phyloP scores from a whole-genome alignment of 2,797 vertebrate species.

The Neopelma chrysocephalum region DNA sequence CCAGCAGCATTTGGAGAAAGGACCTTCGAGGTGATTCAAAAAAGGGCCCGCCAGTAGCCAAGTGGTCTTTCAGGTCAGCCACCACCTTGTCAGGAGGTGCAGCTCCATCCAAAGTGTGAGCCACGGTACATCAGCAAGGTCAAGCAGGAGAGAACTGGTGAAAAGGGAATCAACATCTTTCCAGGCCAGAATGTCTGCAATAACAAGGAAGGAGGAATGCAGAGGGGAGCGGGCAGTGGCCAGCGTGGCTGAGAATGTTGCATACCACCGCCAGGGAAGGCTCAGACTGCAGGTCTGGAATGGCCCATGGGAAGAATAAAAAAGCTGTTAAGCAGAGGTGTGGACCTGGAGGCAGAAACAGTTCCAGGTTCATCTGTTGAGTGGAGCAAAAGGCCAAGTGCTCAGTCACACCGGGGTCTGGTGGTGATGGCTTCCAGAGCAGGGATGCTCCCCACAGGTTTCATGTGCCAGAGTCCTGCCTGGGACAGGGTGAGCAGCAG shows the following conservation, averaged over 20 bases:
- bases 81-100: not conserved
- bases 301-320: conserved; percentile 44
- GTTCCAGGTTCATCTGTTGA: not conserved
- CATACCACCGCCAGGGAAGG: not conserved
- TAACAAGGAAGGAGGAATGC: conserved; percentile 5
- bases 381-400: not conserved
- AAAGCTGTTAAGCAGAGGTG: conserved; percentile 35
- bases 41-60: not conserved
- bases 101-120: not conserved
- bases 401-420: not conserved
- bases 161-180: not conserved
- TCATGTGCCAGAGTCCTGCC: not conserved
- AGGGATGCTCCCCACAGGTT: not conserved
- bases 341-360: conserved; percentile 37
- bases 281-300: conserved; percentile 32
- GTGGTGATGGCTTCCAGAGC: not conserved
- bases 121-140: not conserved
- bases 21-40: not conserved
- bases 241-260: not conserved
- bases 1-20: not conserved
- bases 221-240: conserved; percentile 22
- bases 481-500: not conserved
- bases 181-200: conserved; percentile 18
- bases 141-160: not conserved
- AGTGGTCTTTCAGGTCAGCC: not conserved